Evolutionary conservation across 2,113 vertebrate species (phyloP), one percentile per base, ranked within the genome.

Genomic region (Calidris pugnax): DNA sequence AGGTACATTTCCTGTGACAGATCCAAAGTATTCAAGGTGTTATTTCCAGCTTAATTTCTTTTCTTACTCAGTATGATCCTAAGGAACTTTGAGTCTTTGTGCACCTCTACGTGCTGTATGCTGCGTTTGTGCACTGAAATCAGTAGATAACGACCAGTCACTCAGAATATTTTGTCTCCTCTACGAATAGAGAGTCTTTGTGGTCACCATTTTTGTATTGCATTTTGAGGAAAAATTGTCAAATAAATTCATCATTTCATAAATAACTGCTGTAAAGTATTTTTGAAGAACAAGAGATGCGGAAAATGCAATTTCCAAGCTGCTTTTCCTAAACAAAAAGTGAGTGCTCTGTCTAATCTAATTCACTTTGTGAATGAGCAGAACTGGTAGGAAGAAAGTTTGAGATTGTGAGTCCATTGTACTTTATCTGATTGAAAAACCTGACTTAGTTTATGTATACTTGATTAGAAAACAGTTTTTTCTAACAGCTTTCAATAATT

Each of bases 31-130:
- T 68, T 66, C 43, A 24, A 41, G 60, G 5, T 56, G 20, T 43
- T 72, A 26, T 56, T 89, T 87, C 22, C 32, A 83, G 21, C 3
- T 60, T 55, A 12, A 66, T 89, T 94, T 79, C 3, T n/a, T 63
- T 76, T 81, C 43, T 59, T 41, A 19, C 5, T 17, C 10, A 6
- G 16, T 41, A 1, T 73, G 20, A n/a, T 32, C 39, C 39, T 47
- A 15, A 47, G 72, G 39, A 78, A 16, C 18, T 2, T 39, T 66
- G 66, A 50, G 24, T 57, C 48, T 55, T 28, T 85, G n/a, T 69
- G 35, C 28, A 56, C 26, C 17, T 66, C 22, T 50, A 2, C 0
- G 0, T 74, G 55, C 27, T 6, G 32, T 9, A 4, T 37, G 15
- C 53, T 87, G 56, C 12, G 17, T 91, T 85, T 74, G 19, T 82